These are phyloP conservation scores for Mionectes olivaceus DNA, from an alignment of 2,797 vertebrate genomes.

Conservation along the genomic window DNA sequence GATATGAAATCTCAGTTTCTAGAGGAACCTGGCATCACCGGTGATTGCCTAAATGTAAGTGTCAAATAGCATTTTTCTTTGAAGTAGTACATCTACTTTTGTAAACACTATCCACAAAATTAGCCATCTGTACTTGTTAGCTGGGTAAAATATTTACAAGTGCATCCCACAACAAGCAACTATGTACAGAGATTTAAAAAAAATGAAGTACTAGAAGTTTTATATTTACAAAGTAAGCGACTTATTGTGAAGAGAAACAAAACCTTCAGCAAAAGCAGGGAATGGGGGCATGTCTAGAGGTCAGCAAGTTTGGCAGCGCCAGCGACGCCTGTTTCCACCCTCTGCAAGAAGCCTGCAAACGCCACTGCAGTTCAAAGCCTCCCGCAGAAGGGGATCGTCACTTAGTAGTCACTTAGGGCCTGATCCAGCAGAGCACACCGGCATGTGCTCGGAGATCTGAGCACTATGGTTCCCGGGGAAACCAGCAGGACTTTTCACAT, in stretches of 20 bases:
- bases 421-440: conserved; percentile 35
- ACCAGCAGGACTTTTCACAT: neutral
- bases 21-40: conserved; percentile 73
- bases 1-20: conserved; percentile 63
- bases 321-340: conserved; percentile 44
- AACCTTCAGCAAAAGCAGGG: conserved; percentile 65
- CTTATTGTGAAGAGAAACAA: conserved; percentile 69
- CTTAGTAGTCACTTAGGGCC: conserved; percentile 57
- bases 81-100: conserved; percentile 81
- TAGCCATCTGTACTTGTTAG: conserved; percentile 80
- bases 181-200: conserved; percentile 81
- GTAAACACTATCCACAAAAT: conserved; percentile 83
- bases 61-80: conserved; percentile 76
- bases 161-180: conserved; percentile 79
- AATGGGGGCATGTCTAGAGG: conserved; percentile 34
- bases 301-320: conserved; percentile 72
- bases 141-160: conserved; percentile 80
- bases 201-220: conserved; percentile 65
- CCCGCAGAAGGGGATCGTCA: conserved; percentile 18
- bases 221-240: conserved; percentile 71
- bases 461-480: neutral
- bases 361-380: conserved; percentile 43
- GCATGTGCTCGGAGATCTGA: neutral
- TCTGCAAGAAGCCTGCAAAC: conserved; percentile 25
- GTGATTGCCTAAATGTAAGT: conserved; percentile 71